Conservation (phyloP, 2,113 vertebrate species). For the Merops nubicus region DNA sequence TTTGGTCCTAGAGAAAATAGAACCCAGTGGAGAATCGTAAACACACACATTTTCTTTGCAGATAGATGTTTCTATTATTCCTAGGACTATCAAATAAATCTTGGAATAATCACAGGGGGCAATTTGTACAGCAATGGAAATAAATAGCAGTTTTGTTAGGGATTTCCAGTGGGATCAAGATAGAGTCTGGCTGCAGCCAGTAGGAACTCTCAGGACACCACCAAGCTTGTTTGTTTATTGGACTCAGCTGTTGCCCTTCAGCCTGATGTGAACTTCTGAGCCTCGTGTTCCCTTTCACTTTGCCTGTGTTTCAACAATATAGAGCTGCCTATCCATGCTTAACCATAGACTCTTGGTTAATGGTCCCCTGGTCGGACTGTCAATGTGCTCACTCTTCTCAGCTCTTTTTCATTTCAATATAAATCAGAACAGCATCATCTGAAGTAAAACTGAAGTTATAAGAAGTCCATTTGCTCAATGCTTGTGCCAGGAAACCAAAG, state of each 20-base stretch:
- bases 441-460: background rate
- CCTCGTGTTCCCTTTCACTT: background rate
- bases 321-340: background rate
- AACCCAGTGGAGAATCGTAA: slow-evolving; percentile 41
- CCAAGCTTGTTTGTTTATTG: background rate
- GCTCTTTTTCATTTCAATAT: background rate
- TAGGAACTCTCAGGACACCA: background rate
- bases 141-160: background rate
- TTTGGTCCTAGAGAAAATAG: slow-evolving; percentile 41
- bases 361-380: background rate
- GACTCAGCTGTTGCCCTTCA: background rate
- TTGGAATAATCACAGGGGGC: background rate
- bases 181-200: background rate
- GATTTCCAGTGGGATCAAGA: background rate
- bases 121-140: background rate
- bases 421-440: background rate
- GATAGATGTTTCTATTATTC: slow-evolving; percentile 12
- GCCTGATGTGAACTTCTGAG: background rate
- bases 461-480: background rate
- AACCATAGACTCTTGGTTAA: background rate
- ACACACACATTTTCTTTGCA: background rate
- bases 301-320: background rate
- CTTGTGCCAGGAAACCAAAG: background rate
- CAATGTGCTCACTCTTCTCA: background rate
- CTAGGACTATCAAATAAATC: background rate